These are phyloP conservation scores for Papilio polytes DNA, from an alignment of 1,140 invertebrate genomes.

Conservation along the genomic window DNA sequence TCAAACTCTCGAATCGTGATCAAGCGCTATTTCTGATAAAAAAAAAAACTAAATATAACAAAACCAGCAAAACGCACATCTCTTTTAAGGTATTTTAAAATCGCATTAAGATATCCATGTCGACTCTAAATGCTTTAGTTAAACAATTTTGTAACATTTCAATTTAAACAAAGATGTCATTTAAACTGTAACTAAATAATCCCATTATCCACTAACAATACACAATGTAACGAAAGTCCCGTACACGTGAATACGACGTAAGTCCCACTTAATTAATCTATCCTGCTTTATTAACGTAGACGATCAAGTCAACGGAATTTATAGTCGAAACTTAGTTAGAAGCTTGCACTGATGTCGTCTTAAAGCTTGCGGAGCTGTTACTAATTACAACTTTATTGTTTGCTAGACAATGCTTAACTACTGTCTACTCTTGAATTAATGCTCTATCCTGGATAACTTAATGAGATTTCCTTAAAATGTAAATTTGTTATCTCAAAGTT, in stretches of 20 bases:
- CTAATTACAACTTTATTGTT: conserved; percentile 63
- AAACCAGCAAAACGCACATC: too few relatives aligned
- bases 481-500: conserved; percentile 19
- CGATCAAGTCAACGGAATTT: conserved; percentile 49
- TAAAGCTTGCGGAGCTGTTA: conserved; percentile 42
- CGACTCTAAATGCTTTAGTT: too few relatives aligned
- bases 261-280: conserved; percentile 36
- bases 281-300: conserved; percentile 41
- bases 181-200: background rate
- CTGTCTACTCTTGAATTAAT: conserved; percentile 35
- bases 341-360: conserved; percentile 34
- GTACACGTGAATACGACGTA: conserved; percentile 16
- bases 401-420: conserved; percentile 43
- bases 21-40: too few relatives aligned
- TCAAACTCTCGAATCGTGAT: too few relatives aligned
- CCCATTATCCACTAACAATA: background rate
- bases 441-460: conserved; percentile 24
- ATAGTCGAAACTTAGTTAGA: conserved; percentile 44
- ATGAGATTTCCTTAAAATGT: conserved; percentile 33
- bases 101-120: too few relatives aligned
- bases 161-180: background rate
- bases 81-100: too few relatives aligned
- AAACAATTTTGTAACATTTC: background rate
- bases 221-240: conserved; percentile 12
- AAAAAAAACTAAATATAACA: too few relatives aligned